Percentiles rank a stretch among this genome's conserved stretches.
phyloP scores from a whole-genome alignment of 2,888 invertebrate genomes.

The Conistra vaccinii region DNA sequence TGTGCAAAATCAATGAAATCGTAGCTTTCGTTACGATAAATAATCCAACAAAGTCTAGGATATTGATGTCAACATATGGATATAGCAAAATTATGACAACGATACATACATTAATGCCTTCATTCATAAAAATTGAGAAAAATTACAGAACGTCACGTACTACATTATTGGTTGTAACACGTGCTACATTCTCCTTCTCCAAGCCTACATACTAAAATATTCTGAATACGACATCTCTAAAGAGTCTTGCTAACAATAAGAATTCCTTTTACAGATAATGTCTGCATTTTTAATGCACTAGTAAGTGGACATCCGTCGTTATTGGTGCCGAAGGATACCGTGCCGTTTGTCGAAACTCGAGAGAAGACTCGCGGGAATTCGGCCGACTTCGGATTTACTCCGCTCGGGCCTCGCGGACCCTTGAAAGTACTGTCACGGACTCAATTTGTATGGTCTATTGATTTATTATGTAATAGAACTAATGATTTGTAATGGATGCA shows the following conservation, averaged over 20 bases:
- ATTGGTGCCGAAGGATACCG: constrained; percentile 62
- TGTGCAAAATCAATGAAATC: too few relatives aligned
- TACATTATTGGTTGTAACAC: not conserved
- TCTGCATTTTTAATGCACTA: constrained; percentile 64
- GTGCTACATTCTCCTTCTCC: not conserved
- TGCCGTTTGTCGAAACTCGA: constrained; percentile 73
- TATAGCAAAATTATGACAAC: not conserved
- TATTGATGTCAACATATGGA: not conserved
- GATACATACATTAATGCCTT: too few relatives aligned
- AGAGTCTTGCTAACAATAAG: constrained; percentile 16
- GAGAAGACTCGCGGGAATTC: constrained; percentile 80
- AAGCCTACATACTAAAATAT: constrained; percentile 4
- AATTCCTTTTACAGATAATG: constrained; percentile 37
- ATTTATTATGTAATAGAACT: constrained; percentile 4
- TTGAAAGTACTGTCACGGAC: constrained; percentile 70
- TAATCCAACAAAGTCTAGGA: not conserved
- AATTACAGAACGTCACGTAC: not conserved
- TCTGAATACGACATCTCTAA: constrained; percentile 11
- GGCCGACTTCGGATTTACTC: constrained; percentile 78
- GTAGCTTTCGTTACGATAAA: too few relatives aligned
- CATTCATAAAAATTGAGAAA: too few relatives aligned
- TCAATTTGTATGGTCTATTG: constrained; percentile 39
- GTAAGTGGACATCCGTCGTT: constrained; percentile 61
- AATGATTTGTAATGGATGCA: not conserved
- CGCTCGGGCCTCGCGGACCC: constrained; percentile 69